Evolutionary conservation across 2,888 invertebrate species (phyloP).

Genomic region (Pseudococcus jackbeardsleyi): DNA sequence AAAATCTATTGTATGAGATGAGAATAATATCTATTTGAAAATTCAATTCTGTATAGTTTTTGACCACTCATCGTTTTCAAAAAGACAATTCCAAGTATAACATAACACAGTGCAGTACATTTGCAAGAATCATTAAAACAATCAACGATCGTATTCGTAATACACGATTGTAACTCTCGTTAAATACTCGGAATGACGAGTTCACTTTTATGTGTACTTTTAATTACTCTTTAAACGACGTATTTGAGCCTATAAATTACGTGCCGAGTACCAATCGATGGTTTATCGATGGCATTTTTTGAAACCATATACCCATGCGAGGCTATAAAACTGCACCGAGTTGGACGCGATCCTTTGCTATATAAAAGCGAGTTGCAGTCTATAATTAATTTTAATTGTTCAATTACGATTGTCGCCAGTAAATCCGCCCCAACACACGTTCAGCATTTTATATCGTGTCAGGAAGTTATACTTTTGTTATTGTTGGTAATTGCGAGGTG

Average conservation of each 20-base stretch:
- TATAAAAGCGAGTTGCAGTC: conserved; percentile 10
- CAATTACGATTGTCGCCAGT: not conserved
- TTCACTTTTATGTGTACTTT: not conserved
- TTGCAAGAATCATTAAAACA: conserved; percentile 5
- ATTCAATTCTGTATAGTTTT: not conserved
- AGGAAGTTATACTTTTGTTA: conserved; percentile 9
- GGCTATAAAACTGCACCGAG: not conserved
- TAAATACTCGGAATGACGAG: conserved; percentile 16
- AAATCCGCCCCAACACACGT: conserved; percentile 33
- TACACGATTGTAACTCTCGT: not conserved
- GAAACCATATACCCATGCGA: not conserved
- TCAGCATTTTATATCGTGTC: not conserved
- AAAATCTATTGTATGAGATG: not conserved
- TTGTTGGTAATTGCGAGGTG: not conserved
- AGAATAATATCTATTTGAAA: not conserved
- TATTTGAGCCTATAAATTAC: not conserved
- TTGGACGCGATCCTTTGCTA: not conserved
- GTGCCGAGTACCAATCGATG: not conserved
- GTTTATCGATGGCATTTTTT: not conserved
- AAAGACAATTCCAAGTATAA: not conserved
- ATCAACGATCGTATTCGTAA: conserved; percentile 8
- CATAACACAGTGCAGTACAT: not conserved
- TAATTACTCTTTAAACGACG: not conserved
- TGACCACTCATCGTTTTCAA: not conserved
- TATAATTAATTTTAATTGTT: conserved; percentile 44